These are phyloP conservation scores for Psilopogon haemacephalus DNA, from an alignment of 2,113 vertebrate genomes.

Conservation along the genomic window DNA sequence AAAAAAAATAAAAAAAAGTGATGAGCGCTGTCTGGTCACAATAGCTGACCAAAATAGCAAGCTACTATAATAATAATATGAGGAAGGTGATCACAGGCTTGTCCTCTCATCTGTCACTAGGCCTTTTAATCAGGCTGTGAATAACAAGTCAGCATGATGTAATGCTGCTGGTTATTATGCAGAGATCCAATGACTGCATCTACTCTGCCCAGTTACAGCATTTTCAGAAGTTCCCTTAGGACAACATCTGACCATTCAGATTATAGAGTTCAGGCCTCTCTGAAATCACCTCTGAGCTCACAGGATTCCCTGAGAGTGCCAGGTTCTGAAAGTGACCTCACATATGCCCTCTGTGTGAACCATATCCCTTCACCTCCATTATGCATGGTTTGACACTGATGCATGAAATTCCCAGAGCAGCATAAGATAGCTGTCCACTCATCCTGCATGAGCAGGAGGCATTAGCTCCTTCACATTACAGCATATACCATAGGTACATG, in stretches of 20 bases:
- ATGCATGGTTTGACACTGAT: not conserved
- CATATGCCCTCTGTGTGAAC: not conserved
- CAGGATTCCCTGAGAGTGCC: not conserved
- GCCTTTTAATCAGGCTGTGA: conserved; percentile 28
- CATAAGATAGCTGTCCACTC: not conserved
- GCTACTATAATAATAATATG: not conserved
- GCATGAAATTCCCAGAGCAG: conserved; percentile 6
- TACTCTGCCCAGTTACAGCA: not conserved
- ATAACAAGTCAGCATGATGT: not conserved
- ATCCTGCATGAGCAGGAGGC: not conserved
- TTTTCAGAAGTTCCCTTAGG: not conserved
- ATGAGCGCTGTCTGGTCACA: not conserved
- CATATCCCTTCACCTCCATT: not conserved
- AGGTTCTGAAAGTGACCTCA: not conserved
- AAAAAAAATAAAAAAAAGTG: not conserved
- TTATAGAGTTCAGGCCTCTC: not conserved
- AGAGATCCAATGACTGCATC: not conserved
- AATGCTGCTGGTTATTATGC: not conserved
- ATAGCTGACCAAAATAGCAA: not conserved
- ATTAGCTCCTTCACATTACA: not conserved
- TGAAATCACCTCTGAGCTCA: not conserved
- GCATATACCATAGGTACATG: not conserved
- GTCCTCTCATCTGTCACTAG: not conserved
- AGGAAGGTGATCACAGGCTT: not conserved
- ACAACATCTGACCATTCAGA: not conserved